Base-by-base conservation (phyloP, 2,797 vertebrate species). In the Morus bassanus region DNA sequence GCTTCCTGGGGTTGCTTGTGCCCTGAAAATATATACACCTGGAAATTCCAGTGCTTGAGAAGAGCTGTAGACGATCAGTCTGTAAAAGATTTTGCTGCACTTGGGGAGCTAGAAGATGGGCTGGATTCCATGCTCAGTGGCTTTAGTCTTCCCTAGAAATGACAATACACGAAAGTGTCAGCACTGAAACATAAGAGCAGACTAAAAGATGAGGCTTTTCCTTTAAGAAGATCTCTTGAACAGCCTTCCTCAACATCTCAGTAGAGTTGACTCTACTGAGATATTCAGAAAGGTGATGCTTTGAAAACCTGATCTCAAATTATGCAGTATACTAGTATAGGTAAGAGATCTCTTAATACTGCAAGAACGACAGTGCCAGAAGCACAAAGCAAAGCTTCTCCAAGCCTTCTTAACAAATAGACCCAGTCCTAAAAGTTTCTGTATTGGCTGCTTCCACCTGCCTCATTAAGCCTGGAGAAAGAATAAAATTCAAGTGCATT, bases 121-220 rank as follows among this genome's bases (percentile, higher is more conserved):
- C 61, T 78, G 35, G n/a, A 87, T 85, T 69, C 78, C 78, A 75
- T 17, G 39, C 33, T 88, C 59, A 68, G 3, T 43, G 68, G 48
- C 53, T 76, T 88, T 60, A 74, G 45, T 41, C 41, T 63, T 91
- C 65, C 87, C 91, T 96, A 86, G 82, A 96, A 96, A 89, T 30
- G 30, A 82, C 63, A 84, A 80, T 9, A 92, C 10, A 69, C 7
- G 13, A 82, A 88, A 83, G 25, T 5, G 2, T 82, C 56, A 82
- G 68, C 59, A 91, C 28, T 65, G 59, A 73, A 68, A 85, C 10
- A 2, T n/a, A 85, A 85, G 41, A 83, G 30, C 51, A 85, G 48
- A 54, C 57, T 79, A 57, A 63, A 78, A 59, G 73, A 46, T 1
- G 4, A 37, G 33, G 10, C 37, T 93, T 64, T 31, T 31, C 43